Percentiles rank a stretch among this genome's conserved stretches.
Conservation (phyloP, 2,888 invertebrate genomes). For the Actias luna region DNA sequence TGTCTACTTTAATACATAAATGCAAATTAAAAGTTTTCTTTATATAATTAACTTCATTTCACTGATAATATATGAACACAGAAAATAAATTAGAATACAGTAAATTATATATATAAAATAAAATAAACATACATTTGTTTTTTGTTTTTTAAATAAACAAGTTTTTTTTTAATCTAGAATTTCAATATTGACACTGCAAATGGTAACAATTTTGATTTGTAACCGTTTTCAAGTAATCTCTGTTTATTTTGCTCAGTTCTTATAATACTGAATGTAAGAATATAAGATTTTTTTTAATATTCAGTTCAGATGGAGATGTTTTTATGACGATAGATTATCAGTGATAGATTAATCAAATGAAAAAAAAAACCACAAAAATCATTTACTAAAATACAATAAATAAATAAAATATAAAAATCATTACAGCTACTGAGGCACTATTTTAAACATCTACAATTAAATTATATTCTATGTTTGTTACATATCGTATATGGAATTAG, state of each 20-base stretch:
- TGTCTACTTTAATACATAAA: slow-evolving; percentile 1
- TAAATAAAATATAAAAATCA: slow-evolving; percentile 17
- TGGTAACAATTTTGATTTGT: not conserved
- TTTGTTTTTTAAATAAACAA: too few relatives aligned
- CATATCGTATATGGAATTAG: slow-evolving; percentile 14
- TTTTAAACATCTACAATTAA: slow-evolving; percentile 19
- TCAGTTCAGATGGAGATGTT: not conserved
- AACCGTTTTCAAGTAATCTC: not conserved
- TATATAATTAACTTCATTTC: not conserved
- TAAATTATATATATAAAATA: not conserved
- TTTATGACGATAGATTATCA: not conserved
- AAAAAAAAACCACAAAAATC: slow-evolving; percentile 12
- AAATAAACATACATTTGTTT: not conserved
- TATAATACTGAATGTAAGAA: too few relatives aligned
- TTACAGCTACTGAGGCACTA: slow-evolving; percentile 30
- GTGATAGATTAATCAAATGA: slow-evolving; percentile 9
- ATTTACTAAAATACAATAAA: slow-evolving; percentile 25
- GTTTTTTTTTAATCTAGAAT: too few relatives aligned
- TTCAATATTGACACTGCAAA: not conserved
- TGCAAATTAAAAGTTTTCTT: not conserved
- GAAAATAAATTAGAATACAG: not conserved
- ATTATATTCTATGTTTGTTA: slow-evolving; percentile 8
- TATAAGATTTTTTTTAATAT: too few relatives aligned
- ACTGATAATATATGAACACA: slow-evolving; percentile 1
- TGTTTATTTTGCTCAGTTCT: not conserved